phyloP scores from a whole-genome alignment of 2,113 vertebrate genomes.

The Sturnus vulgaris region DNA sequence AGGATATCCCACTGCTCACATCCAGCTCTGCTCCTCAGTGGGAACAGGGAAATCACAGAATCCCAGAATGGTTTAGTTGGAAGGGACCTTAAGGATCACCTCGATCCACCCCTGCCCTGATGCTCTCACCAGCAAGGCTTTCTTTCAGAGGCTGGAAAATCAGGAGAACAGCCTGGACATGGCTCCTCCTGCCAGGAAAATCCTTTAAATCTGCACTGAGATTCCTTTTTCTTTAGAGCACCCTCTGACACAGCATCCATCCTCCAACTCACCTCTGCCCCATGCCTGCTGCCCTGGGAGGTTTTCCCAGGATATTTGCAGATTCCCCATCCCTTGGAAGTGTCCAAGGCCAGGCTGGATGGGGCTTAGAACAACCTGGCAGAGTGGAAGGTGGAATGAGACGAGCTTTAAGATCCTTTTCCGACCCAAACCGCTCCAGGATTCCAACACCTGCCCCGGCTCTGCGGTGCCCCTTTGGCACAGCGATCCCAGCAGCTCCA shows the following conservation, averaged over 20 bases:
- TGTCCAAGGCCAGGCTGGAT: fast-evolving
- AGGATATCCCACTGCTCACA: neutral
- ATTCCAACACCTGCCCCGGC: neutral
- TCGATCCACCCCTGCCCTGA: neutral
- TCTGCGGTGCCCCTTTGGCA: neutral
- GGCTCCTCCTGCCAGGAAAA: neutral
- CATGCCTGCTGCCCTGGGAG: neutral
- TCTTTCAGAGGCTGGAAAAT: neutral
- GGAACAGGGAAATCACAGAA: neutral
- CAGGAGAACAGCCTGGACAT: neutral
- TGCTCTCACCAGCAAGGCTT: neutral
- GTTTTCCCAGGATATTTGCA: neutral
- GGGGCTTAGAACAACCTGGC: neutral
- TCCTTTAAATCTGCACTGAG: neutral
- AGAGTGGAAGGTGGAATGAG: fast-evolving
- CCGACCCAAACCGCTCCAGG: neutral
- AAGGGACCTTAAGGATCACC: neutral
- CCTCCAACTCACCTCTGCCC: neutral
- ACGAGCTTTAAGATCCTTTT: neutral
- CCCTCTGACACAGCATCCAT: neutral
- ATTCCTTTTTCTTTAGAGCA: neutral
- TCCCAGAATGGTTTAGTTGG: neutral
- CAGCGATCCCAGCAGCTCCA: fast-evolving
- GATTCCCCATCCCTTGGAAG: neutral
- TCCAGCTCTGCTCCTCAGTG: neutral